Conservation (phyloP, 2,888 invertebrate species). For the Drosophila lutescens region DNA sequence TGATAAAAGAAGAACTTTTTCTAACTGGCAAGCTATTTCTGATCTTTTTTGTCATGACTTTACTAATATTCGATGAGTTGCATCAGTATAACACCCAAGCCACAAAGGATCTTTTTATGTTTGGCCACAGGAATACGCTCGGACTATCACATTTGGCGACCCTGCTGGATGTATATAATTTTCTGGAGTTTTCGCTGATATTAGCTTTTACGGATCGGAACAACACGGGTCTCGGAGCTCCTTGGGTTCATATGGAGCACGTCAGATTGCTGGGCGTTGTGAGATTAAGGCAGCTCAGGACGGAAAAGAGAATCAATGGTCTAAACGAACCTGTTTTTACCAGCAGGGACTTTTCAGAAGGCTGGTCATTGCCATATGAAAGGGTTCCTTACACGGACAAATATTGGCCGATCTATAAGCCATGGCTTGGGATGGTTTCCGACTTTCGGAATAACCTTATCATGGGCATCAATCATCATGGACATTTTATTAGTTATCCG, state of each 20-base stretch:
- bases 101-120: constrained; percentile 44
- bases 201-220: constrained; percentile 45
- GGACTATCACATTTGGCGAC: constrained; percentile 40
- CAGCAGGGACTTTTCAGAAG: constrained; percentile 50
- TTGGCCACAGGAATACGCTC: constrained; percentile 44
- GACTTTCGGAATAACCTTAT: constrained; percentile 15
- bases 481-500: constrained; percentile 59
- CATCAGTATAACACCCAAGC: constrained; percentile 70
- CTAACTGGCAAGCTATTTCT: constrained; percentile 72
- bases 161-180: constrained; percentile 59
- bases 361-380: constrained; percentile 65
- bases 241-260: constrained; percentile 67
- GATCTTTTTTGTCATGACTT: constrained; percentile 61
- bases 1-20: constrained; percentile 69
- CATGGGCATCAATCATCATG: constrained; percentile 41
- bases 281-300: constrained; percentile 72
- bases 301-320: not conserved
- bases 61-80: constrained; percentile 54
- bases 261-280: constrained; percentile 74
- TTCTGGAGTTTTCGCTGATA: constrained; percentile 65
- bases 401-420: constrained; percentile 78
- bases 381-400: constrained; percentile 63
- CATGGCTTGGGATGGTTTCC: constrained; percentile 71
- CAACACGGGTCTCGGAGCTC: not conserved
- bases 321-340: constrained; percentile 28